Conservation (phyloP, 2,888 invertebrate genomes). For the Crioceris asparagi region DNA sequence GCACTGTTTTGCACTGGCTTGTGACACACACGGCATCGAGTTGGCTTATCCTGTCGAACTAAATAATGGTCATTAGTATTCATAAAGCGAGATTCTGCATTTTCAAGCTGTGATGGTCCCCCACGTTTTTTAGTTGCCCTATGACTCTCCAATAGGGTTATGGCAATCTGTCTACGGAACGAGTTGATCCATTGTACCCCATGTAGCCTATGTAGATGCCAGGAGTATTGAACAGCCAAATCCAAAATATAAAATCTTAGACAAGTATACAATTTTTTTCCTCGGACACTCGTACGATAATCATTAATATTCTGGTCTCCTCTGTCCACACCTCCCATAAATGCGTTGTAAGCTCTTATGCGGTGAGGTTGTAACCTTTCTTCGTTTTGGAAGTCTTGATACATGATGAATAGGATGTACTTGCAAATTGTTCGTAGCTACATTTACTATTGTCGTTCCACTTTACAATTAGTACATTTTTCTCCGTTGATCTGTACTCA, state of each 20-base stretch:
- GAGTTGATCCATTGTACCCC: conserved; percentile 3
- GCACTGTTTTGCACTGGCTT: conserved; percentile 6
- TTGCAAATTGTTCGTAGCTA: conserved; percentile 4
- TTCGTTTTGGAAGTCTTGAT: conserved; percentile 3
- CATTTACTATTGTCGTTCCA: no score
- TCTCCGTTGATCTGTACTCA: neutral
- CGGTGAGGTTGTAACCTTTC: conserved; percentile 3
- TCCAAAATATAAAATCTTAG: conserved; percentile 4
- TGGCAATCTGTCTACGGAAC: conserved; percentile 2
- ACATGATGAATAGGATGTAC: conserved; percentile 4
- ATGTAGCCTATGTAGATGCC: conserved; percentile 1
- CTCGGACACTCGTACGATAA: conserved; percentile 4
- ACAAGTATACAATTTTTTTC: neutral
- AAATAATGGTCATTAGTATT: conserved; percentile 7
- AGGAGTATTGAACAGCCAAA: conserved; percentile 3
- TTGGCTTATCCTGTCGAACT: conserved; percentile 6
- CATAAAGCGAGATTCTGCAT: conserved; percentile 6
- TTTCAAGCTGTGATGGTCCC: conserved; percentile 6
- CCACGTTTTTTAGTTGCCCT: conserved; percentile 4
- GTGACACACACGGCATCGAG: conserved; percentile 5
- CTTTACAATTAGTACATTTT: neutral
- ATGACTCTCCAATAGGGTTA: conserved; percentile 1
- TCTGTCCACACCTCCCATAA: conserved; percentile 6
- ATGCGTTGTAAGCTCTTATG: conserved; percentile 4
- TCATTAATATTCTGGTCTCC: conserved; percentile 1